Percentiles rank a stretch among this genome's conserved stretches.
phyloP scores from a whole-genome alignment of 2,797 vertebrate species.

The Psittacula derbiana region DNA sequence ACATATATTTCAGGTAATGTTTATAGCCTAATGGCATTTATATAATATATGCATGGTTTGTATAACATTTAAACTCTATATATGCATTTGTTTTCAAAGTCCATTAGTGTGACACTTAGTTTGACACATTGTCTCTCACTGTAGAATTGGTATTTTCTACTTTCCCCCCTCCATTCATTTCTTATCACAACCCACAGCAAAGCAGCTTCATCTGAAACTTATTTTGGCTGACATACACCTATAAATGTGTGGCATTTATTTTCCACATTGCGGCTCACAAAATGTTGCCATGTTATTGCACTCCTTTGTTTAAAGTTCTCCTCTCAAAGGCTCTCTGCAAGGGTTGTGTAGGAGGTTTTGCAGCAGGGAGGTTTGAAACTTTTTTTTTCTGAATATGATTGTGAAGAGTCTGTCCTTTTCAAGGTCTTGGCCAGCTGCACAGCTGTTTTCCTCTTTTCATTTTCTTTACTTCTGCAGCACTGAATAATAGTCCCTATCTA shows the following conservation, averaged over 20 bases:
- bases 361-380: slow-evolving; percentile 29
- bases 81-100: background rate
- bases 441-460: slow-evolving; percentile 12
- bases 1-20: background rate
- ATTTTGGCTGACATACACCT: slow-evolving; percentile 31
- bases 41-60: background rate
- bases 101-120: background rate
- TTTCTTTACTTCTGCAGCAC: background rate
- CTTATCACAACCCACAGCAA: slow-evolving; percentile 18
- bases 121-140: background rate
- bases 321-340: slow-evolving; percentile 38
- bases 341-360: slow-evolving; percentile 50
- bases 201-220: slow-evolving; percentile 47
- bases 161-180: background rate
- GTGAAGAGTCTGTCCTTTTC: slow-evolving; percentile 1
- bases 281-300: background rate
- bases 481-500: background rate
- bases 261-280: slow-evolving; percentile 39
- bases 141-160: slow-evolving; percentile 1
- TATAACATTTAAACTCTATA: background rate
- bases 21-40: background rate
- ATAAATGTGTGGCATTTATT: slow-evolving; percentile 28
- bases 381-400: slow-evolving; percentile 30
- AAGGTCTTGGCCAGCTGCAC: slow-evolving; percentile 44
- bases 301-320: slow-evolving; percentile 51